Base-by-base conservation (phyloP, 2,797 vertebrate genomes). In the Pampus argenteus region DNA sequence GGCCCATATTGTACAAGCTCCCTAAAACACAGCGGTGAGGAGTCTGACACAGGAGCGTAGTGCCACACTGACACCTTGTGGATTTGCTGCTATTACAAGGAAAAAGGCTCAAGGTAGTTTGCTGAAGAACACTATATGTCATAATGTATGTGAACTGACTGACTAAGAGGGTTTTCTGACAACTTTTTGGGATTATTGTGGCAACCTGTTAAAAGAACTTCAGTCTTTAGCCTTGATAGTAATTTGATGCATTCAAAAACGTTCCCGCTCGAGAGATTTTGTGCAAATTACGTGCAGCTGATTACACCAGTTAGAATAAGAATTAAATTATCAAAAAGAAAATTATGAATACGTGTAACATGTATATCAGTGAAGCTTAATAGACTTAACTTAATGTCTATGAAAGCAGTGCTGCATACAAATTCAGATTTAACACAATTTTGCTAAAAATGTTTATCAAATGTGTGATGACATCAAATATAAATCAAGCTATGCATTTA, bases 51-150 rank as follows among this genome's bases (percentile, higher is more conserved):
- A 10, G 38, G 2, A 54, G 8, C 4, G 45, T 10, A 17, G 76
- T 1, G 66, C 60, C 6, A 84, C 71, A 87, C 74, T 82, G 90
- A 75, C 91, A 89, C 69, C 89, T 82, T 26, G 85, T 84, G 90
- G 90, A 71, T 5, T 1, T 0, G 44, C 3, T 47, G 36, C 20
- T 26, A 13, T 0, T 13, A 48, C 66, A 74, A 31, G 13, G 36
- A 34, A n/a, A n/a, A n/a, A 42, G 31, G 34, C 20, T 20, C 34
- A 28, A 26, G 31, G 20, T 17, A 23, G 3, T 8, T 42, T 4
- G 14, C 28, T 57, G 22, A 14, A 2, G 23, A 40, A 8, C 8
- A 76, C 0, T 26, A 45, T 13, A 20, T 44, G 0, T n/a, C 10
- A 11, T 13, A 2, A 10, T 36, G 6, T 22, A 40, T 18, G 9